Evolutionary conservation across 2,797 vertebrate species (phyloP), one percentile per base, ranked within the genome.

Genomic region (Pteronotus mesoamericanus): DNA sequence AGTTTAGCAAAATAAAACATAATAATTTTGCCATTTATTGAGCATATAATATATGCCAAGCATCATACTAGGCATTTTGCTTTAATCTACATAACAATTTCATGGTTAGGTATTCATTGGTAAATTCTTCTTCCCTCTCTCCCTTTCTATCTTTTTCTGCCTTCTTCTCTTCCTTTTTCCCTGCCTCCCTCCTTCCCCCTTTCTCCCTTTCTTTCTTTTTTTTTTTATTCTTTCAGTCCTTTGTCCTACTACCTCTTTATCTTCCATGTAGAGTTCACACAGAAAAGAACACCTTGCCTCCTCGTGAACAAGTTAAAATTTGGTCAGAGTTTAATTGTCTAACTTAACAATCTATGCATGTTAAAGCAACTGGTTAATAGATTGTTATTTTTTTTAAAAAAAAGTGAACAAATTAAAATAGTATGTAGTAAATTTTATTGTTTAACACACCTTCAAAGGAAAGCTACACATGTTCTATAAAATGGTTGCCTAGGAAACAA

Each of bases 401-500:
- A 87, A 94, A 34, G 86, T 95, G 69, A 87, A 69, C 37, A 42
- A 9, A 85, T 88, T 92, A 97, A 97, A 93, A 96, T 85, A 95
- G 93, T 87, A 98, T 97, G 97, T 97, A 98, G 89, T 97, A 96
- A 86, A 89, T 66, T 94, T 98, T 96, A 94, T 96, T 93, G 96
- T 94, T 96, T 96, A 68, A 97, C 24, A 96, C 37, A 87, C 21
- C 68, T 92, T 87, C 68, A 88, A 78, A 91, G 85, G 78, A 96
- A 86, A 69, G 92, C 94, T 2, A 14, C 86, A n/a, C 96, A 97
- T 39, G 80, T 95, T 92, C 96, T 0, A 66, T 94, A 90, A 96
- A 94, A 66, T 95, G 79, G 96, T 98, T 98, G 95, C 98, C 98
- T 98, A 98, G 98, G 98, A 97, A 98, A 98, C 97, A 97, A 98